These are phyloP conservation scores for Stenodera caucasica DNA, from an alignment of 2,888 invertebrate species.

Conservation along the genomic window DNA sequence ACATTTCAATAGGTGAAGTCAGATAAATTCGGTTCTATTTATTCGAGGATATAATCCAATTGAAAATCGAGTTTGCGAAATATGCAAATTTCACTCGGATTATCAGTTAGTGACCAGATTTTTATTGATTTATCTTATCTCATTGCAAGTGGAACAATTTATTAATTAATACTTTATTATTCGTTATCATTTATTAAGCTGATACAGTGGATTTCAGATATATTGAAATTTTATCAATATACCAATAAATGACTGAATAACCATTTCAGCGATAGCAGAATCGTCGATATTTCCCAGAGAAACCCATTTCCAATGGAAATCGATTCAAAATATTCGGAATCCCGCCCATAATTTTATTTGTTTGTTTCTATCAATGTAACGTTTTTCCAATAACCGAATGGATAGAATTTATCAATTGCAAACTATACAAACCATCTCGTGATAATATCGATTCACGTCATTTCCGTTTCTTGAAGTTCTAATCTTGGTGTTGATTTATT, in stretches of 20 bases:
- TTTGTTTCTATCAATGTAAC: too few species aligned
- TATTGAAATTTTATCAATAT: conserved; percentile 7
- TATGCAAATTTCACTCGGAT: too few species aligned
- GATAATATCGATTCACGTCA: neutral
- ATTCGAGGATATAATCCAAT: too few species aligned
- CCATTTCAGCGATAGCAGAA: neutral
- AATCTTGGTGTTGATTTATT: neutral
- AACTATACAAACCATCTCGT: too few species aligned
- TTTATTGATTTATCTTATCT: neutral
- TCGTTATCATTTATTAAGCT: neutral
- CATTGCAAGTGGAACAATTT: neutral
- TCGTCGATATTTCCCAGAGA: neutral
- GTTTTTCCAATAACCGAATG: too few species aligned
- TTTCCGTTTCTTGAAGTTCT: neutral
- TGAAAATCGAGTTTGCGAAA: too few species aligned
- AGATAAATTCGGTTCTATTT: too few species aligned
- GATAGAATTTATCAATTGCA: too few species aligned
- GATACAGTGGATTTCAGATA: neutral
- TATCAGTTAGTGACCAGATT: neutral
- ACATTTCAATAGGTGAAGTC: neutral
- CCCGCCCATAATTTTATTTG: too few species aligned
- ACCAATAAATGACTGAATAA: neutral
- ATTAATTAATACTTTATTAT: conserved; percentile 3
- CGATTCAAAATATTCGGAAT: neutral
- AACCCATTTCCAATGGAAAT: neutral